Base-by-base conservation (phyloP, 2,113 vertebrate genomes). In the Neopipo cinnamomea region DNA sequence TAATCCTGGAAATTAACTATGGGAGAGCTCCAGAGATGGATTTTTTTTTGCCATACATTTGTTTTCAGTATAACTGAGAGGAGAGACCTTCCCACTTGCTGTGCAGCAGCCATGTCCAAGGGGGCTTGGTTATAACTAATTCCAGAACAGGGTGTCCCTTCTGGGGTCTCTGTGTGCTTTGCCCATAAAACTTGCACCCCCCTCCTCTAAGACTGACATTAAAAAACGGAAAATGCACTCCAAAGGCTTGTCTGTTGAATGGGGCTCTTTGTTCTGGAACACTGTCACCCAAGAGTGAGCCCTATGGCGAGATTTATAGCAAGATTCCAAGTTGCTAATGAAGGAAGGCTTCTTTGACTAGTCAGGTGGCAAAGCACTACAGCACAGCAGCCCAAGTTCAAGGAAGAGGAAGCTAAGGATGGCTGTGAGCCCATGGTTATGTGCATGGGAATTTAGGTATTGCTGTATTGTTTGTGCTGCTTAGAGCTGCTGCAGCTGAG, bases 71-170 rank as follows among this genome's bases (percentile, higher is more conserved):
- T n/a, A 93, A 67, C 8, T 1, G 2, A 59, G 56, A 65, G 44
- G 71, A 86, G 80, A 47, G 47, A 44, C 68, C 19, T 86, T 95
- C 50, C 85, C 50, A 6, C 41, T 80, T 58, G 70, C 74, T 5
- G 21, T 46, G n/a, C 82, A 83, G 75, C 77, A 94, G 83, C 61
- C 11, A 0, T 85, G 73, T 73, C 91, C 8, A 15, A 72, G 53
- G 62, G 85, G 24, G 39, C 42, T 41, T 67, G 56, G 5, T 71
- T 83, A 33, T 87, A 96, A 89, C 44, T 65, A 63, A 65, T 68
- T 87, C 63, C 91, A 90, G 92, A 90, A 5, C 62, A 82, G 50
- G 37, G 47, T 82, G 82, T 82, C 87, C 72, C 50, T 94, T 95
- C 37, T 78, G 65, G 89, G 35, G 12, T 88, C 62, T 77, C 74